A percentile compares a stretch with the other conserved stretches of the same genome.
These are phyloP conservation scores for Grapholita molesta DNA, from an alignment of 1,140 invertebrate genomes.

Conservation along the genomic window DNA sequence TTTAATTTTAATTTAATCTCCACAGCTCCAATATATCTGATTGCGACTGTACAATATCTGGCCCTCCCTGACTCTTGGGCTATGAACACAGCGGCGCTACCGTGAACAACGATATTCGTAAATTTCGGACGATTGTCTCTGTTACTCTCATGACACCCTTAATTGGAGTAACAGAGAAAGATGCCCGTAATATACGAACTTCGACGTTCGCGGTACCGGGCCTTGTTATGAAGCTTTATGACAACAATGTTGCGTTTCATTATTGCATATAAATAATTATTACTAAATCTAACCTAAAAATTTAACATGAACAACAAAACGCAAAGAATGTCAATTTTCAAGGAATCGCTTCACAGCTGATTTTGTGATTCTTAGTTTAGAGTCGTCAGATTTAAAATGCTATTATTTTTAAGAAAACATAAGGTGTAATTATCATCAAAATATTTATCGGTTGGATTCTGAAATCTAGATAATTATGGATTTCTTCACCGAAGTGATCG, in stretches of 20 bases:
- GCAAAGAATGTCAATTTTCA: neutral
- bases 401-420: neutral
- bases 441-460: neutral
- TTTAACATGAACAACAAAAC: neutral
- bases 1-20: no score
- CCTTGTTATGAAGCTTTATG: no score
- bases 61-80: no score
- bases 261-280: neutral
- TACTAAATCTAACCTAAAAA: neutral
- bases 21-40: no score
- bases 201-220: no score
- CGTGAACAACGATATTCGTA: no score
- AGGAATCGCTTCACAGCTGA: conserved; percentile 1
- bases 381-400: neutral
- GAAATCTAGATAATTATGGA: conserved; percentile 44
- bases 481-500: conserved; percentile 70
- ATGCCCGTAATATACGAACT: no score
- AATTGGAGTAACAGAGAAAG: no score
- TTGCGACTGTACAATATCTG: no score
- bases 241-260: neutral
- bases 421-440: neutral
- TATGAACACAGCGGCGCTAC: no score
- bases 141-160: no score
- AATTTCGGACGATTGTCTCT: no score
- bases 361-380: neutral